phyloP scores from a whole-genome alignment of 2,888 invertebrate species.

The Chloroclystis v-ata region DNA sequence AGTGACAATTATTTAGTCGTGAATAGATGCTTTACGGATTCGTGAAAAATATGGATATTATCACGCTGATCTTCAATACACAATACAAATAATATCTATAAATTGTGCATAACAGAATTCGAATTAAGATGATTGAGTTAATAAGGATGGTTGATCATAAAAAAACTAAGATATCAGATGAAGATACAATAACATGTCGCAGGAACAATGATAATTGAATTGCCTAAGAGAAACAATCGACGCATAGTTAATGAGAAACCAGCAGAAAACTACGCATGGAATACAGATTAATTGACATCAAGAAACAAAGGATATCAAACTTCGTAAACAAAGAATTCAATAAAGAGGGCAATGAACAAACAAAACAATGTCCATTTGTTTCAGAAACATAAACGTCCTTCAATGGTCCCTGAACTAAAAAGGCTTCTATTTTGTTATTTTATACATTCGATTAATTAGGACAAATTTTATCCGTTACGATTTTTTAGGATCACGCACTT shows the following conservation, averaged over 20 bases:
- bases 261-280: constrained; percentile 46
- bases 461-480: no score
- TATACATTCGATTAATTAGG: no score
- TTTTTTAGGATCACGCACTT: no score
- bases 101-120: neutral
- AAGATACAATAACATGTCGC: constrained; percentile 46
- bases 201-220: constrained; percentile 49
- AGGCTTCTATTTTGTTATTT: neutral
- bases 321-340: constrained; percentile 41
- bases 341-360: constrained; percentile 11
- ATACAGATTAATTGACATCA: constrained; percentile 68
- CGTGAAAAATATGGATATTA: constrained; percentile 19
- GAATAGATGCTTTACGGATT: constrained; percentile 24
- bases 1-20: constrained; percentile 29
- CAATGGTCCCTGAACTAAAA: constrained; percentile 2
- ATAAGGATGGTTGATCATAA: constrained; percentile 11
- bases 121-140: no score
- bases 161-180: constrained; percentile 44
- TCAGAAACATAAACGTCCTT: constrained; percentile 11
- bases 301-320: constrained; percentile 53
- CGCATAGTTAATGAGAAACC: constrained; percentile 61
- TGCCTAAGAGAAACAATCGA: constrained; percentile 50
- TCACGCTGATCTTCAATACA: constrained; percentile 5
- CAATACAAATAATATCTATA: constrained; percentile 7
- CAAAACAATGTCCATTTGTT: constrained; percentile 12